Percentiles rank a stretch among this genome's conserved stretches.
phyloP scores from a whole-genome alignment of 2,888 invertebrate species.

The Cephonodes hylas region DNA sequence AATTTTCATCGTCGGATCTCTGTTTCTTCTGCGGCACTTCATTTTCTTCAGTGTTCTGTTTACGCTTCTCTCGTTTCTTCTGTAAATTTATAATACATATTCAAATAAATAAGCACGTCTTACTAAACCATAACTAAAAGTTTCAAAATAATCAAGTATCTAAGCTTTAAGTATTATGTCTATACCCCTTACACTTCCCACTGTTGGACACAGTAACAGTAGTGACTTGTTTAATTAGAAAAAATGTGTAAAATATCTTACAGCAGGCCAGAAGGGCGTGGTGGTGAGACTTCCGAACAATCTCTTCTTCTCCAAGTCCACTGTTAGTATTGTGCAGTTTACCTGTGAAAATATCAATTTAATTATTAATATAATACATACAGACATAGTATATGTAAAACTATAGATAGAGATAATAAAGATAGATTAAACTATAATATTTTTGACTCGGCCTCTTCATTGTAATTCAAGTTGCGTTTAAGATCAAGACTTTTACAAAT shows the following conservation, averaged over 20 bases:
- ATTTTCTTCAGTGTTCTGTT: conserved; percentile 24
- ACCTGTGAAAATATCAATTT: conserved; percentile 55
- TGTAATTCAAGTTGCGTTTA: too few relatives aligned
- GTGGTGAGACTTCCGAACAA: conserved; percentile 69
- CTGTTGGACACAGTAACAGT: too few relatives aligned
- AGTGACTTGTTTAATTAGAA: too few relatives aligned
- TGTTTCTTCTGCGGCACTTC: conserved; percentile 16
- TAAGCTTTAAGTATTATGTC: too few relatives aligned
- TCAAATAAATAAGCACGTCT: neutral
- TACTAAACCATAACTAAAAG: too few relatives aligned
- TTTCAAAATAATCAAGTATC: too few relatives aligned
- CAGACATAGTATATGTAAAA: too few relatives aligned
- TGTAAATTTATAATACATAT: conserved; percentile 25
- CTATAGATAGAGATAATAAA: too few relatives aligned
- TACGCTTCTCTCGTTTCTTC: conserved; percentile 44
- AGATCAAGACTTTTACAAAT: too few relatives aligned
- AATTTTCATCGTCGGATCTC: conserved; percentile 13
- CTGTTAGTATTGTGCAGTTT: conserved; percentile 68
- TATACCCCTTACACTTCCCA: too few relatives aligned
- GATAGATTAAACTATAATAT: too few relatives aligned
- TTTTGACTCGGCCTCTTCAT: too few relatives aligned
- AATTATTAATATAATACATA: neutral
- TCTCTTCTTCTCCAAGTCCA: conserved; percentile 54
- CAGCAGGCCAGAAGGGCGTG: conserved; percentile 47
- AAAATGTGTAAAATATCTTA: conserved; percentile 43